Conservation (phyloP, 1,140 invertebrate genomes). For the Caenorhabditis briggsae region DNA sequence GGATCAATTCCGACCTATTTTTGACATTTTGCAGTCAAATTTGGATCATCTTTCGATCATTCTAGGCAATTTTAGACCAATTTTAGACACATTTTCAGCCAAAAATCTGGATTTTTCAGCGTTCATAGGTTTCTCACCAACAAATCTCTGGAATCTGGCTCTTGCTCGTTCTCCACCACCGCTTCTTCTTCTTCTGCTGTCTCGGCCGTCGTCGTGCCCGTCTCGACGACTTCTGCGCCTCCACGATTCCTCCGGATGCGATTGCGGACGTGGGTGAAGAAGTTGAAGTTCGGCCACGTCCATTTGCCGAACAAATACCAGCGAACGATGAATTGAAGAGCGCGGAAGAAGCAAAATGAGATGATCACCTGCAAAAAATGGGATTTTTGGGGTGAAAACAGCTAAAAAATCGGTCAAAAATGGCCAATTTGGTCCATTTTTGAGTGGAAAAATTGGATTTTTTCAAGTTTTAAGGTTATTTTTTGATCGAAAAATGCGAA, state of each 20-base stretch:
- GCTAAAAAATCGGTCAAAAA: too few species aligned
- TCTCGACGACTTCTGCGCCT: neutral
- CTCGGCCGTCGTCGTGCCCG: neutral
- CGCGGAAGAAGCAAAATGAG: conserved; percentile 65
- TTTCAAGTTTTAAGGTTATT: too few species aligned
- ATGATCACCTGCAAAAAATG: conserved; percentile 58
- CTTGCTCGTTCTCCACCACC: neutral
- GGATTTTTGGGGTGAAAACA: neutral
- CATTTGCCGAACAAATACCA: conserved; percentile 69
- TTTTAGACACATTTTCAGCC: too few species aligned
- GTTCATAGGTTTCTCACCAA: too few species aligned
- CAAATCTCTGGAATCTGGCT: conserved; percentile 50
- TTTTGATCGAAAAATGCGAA: too few species aligned
- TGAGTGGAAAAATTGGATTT: too few species aligned
- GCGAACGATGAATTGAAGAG: conserved; percentile 66
- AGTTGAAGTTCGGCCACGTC: conserved; percentile 67
- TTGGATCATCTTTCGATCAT: too few species aligned
- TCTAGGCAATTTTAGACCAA: too few species aligned
- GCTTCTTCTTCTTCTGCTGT: conserved; percentile 2
- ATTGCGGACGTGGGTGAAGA: conserved; percentile 55
- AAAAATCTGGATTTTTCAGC: too few species aligned
- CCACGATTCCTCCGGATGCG: conserved; percentile 33
- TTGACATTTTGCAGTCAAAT: too few species aligned
- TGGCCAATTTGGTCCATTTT: too few species aligned
- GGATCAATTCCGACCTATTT: too few species aligned